Evolutionary conservation across 2,797 vertebrate genomes (phyloP).

Genomic region (Florisuga fusca): DNA sequence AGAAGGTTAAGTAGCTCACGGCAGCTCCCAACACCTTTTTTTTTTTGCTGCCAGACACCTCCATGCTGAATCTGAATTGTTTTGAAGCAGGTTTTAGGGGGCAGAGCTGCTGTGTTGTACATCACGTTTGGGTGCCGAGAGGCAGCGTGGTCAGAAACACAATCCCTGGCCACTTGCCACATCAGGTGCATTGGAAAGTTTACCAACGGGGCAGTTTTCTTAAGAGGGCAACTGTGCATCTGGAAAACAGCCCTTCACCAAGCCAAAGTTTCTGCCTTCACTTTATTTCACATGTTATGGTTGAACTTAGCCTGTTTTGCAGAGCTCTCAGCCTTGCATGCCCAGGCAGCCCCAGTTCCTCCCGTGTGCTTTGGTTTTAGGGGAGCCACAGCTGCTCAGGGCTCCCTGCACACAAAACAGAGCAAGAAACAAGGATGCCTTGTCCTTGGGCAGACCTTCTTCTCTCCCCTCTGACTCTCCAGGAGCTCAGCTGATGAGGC

Average conservation of each 20-base stretch:
- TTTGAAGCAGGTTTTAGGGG: background rate
- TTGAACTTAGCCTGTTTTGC: background rate
- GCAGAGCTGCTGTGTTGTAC: background rate
- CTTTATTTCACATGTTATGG: background rate
- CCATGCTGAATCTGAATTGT: background rate
- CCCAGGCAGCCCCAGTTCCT: background rate
- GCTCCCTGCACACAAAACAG: rapidly evolving
- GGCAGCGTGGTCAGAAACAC: background rate
- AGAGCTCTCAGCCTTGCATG: background rate
- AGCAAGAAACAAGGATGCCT: background rate
- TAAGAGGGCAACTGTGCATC: background rate
- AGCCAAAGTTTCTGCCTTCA: background rate
- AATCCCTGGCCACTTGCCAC: background rate
- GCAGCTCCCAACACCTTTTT: slow-evolving; percentile 9
- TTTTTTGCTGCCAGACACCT: background rate
- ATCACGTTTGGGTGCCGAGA: rapidly evolving
- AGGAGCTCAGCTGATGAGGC: background rate
- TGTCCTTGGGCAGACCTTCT: background rate
- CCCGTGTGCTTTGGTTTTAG: too few species aligned
- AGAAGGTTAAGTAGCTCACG: slow-evolving; percentile 44
- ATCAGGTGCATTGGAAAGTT: background rate
- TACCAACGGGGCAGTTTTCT: background rate
- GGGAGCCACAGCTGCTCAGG: background rate
- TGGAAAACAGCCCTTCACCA: background rate
- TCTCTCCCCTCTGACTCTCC: background rate